Base-by-base conservation (phyloP, 2,888 invertebrate species). In the Phengaris arion region DNA sequence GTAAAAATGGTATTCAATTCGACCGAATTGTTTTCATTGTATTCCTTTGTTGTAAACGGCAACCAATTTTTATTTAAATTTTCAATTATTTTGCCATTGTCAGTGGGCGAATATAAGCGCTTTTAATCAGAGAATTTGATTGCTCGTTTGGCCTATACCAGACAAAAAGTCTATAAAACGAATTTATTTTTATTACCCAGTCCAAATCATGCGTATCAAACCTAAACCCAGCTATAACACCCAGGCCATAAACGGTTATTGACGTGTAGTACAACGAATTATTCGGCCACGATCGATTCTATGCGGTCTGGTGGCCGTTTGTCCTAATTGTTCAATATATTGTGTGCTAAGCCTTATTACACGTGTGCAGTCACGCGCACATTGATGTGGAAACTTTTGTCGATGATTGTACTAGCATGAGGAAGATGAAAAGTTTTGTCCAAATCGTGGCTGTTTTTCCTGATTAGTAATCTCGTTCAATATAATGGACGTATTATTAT, bases 281-380 rank as follows among this genome's bases (percentile, higher is more conserved):
- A 64, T 64, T 64, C 35, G 64, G 64, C 64, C 64, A 22, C 64
- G 35, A 64, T 64, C 64, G 64, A 64, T 64, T 64, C 64, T 64
- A 12, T 52, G 64, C 64, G 64, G 64, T 64, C 64, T 52, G 10
- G 35, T 45, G 64, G 64, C 64, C 64, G 45, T 64, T 64, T 64
- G 64, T 64, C 35, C 64, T 64, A 64, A 64, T 64, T 45, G 64
- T 64, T 64, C 64, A 45, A 64, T 64, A 64, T 64, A 64, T 64
- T 64, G 64, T 45, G 64, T 10, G 35, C 64, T 64, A 64, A 64
- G 64, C 64, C 64, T 64, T 64, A 64, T 64, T 64, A 64, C 64
- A 64, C 15, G 64, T 64, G 64, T 64, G 35, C 64, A 64, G 64
- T 64, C 64, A 64, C 35, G 64, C 13, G 5, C 64, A 45, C 6